These are phyloP conservation scores for Palythoa caribaeorum DNA, from an alignment of 92 coral and sea anemone species.

Conservation along the genomic window DNA sequence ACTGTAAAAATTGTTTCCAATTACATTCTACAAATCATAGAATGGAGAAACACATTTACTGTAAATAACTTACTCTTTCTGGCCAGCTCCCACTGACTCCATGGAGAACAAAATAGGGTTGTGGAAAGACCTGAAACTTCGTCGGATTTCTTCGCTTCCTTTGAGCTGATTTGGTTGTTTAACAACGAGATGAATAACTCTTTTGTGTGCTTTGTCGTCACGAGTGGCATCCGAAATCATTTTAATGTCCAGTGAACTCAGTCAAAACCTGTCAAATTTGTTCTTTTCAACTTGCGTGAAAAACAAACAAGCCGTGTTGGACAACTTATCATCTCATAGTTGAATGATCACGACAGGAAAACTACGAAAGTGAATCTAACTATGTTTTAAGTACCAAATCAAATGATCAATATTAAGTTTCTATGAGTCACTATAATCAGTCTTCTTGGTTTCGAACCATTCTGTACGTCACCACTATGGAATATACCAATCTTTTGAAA, in stretches of 20 bases:
- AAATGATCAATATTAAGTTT: background rate
- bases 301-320: slow-evolving; percentile 1
- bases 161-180: slow-evolving; percentile 1
- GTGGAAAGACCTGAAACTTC: background rate
- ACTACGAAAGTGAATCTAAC: background rate
- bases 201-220: slow-evolving; percentile 19
- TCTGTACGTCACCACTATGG: too few species aligned
- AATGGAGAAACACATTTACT: background rate
- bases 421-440: too few species aligned
- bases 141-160: background rate
- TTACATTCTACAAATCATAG: background rate
- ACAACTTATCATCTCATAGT: background rate
- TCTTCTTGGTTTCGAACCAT: too few species aligned
- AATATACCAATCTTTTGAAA: too few species aligned
- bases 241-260: background rate
- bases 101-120: background rate
- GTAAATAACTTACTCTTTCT: slow-evolving; percentile 9
- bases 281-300: slow-evolving; percentile 28
- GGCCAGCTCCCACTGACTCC: slow-evolving; percentile 35
- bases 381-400: background rate
- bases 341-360: background rate
- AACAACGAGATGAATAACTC: slow-evolving; percentile 19
- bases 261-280: slow-evolving; percentile 20
- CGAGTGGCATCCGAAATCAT: background rate
- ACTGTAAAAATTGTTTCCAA: too few species aligned